These are phyloP conservation scores for Anoplopoma fimbria DNA, from an alignment of 2,113 vertebrate species.

Conservation along the genomic window DNA sequence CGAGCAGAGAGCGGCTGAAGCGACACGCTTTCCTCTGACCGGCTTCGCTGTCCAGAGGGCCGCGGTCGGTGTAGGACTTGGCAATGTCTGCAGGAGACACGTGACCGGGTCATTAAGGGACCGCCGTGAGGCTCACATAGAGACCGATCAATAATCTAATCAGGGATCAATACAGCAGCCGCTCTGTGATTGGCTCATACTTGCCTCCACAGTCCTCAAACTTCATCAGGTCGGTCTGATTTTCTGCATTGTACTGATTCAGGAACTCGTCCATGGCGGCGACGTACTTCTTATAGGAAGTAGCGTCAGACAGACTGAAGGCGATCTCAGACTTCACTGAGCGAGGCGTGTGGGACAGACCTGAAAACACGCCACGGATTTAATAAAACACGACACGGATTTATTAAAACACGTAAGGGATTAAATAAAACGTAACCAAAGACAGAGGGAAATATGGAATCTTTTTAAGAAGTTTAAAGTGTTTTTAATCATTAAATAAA, in stretches of 20 bases:
- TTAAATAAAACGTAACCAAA: no score
- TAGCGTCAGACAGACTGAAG: slow-evolving; percentile 66
- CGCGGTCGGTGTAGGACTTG: slow-evolving; percentile 77
- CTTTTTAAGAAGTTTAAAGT: no score
- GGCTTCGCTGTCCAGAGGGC: slow-evolving; percentile 55
- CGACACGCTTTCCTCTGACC: slow-evolving; percentile 86
- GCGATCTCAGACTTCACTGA: slow-evolving; percentile 87
- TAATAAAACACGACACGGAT: no score
- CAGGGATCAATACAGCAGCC: no score
- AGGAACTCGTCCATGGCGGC: slow-evolving; percentile 80
- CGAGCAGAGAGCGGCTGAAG: slow-evolving; percentile 86
- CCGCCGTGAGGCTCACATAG: slow-evolving; percentile 3
- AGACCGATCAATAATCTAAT: background rate
- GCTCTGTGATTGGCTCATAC: slow-evolving; percentile 26
- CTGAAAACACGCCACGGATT: slow-evolving; percentile 58
- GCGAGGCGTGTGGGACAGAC: slow-evolving; percentile 83
- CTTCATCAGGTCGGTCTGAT: slow-evolving; percentile 69
- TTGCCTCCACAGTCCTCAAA: slow-evolving; percentile 90
- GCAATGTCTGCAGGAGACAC: slow-evolving; percentile 75
- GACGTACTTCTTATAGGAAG: slow-evolving; percentile 71
- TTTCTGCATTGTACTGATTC: slow-evolving; percentile 53
- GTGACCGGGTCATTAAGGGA: no score
- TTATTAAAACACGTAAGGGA: no score
- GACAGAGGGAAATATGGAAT: no score
- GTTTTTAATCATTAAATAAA: no score